These are phyloP conservation scores for Pseudomugil gertrudae DNA, from an alignment of 2,797 vertebrate species.

Conservation along the genomic window DNA sequence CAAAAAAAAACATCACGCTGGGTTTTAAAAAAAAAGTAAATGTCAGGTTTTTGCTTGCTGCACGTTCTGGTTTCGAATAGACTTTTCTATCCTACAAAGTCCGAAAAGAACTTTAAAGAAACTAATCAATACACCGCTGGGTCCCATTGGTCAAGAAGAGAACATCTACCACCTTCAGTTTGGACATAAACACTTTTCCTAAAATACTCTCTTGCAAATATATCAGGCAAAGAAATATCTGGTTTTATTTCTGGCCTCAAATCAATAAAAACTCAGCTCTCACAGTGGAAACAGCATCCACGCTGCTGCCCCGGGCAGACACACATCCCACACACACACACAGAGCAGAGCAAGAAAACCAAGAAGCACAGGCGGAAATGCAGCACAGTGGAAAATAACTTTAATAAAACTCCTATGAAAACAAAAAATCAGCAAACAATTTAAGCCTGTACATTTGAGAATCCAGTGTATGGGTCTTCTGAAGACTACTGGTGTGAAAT, in stretches of 20 bases:
- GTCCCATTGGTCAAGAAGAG: not conserved
- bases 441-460: slow-evolving; percentile 80
- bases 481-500: slow-evolving; percentile 72
- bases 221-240: not conserved
- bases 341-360: slow-evolving; percentile 4
- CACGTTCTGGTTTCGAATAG: too few relatives aligned
- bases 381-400: slow-evolving; percentile 77
- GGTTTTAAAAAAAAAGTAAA: not conserved
- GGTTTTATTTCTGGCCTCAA: slow-evolving; percentile 24
- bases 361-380: slow-evolving; percentile 37
- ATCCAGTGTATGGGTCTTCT: slow-evolving; percentile 81
- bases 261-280: slow-evolving; percentile 10
- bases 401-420: slow-evolving; percentile 84
- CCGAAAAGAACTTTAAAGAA: not conserved
- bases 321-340: slow-evolving; percentile 11
- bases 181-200: not conserved
- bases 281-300: slow-evolving; percentile 5
- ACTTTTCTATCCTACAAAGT: too few relatives aligned
- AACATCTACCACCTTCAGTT: not conserved
- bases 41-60: too few relatives aligned
- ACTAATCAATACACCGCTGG: not conserved
- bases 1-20: not conserved
- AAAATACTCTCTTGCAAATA: too few relatives aligned
- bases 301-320: slow-evolving; percentile 1
- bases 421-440: slow-evolving; percentile 72